These are phyloP conservation scores for Setophaga kirtlandii DNA, from an alignment of 2,113 vertebrate genomes.

Conservation along the genomic window DNA sequence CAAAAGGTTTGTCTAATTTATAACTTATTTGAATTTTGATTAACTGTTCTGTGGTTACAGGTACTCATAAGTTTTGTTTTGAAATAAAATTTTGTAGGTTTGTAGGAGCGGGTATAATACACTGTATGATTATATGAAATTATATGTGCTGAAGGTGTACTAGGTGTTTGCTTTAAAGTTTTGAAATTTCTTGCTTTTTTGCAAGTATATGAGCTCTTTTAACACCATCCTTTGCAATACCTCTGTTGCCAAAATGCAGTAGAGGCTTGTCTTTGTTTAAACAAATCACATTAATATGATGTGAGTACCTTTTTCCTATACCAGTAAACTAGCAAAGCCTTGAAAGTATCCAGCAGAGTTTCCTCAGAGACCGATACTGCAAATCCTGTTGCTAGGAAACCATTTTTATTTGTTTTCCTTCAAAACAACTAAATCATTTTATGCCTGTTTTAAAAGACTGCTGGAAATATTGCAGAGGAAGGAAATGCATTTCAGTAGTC, in stretches of 20 bases:
- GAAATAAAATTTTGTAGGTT: not conserved
- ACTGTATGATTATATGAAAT: not conserved
- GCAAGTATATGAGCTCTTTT: not conserved
- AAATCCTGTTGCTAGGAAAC: conserved; percentile 42
- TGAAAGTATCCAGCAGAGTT: not conserved
- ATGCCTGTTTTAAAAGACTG: not conserved
- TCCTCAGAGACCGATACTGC: not conserved
- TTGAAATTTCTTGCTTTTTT: not conserved
- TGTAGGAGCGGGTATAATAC: not conserved
- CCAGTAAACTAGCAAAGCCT: not conserved
- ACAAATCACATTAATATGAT: not conserved
- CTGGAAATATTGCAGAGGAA: not conserved
- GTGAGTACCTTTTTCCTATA: not conserved
- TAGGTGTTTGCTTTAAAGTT: not conserved
- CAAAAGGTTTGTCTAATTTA: not conserved
- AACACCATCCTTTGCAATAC: rapidly evolving
- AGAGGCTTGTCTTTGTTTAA: not conserved
- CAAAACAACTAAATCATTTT: not conserved
- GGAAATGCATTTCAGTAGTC: not conserved
- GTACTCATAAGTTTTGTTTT: not conserved
- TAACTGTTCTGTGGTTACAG: not conserved
- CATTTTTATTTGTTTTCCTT: conserved; percentile 5
- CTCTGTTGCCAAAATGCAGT: not conserved
- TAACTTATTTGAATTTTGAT: not conserved
- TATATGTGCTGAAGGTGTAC: not conserved